Evolutionary conservation across 2,888 invertebrate species (phyloP), one percentile per base, ranked within the genome.

Genomic region (Achlya flavicornis): DNA sequence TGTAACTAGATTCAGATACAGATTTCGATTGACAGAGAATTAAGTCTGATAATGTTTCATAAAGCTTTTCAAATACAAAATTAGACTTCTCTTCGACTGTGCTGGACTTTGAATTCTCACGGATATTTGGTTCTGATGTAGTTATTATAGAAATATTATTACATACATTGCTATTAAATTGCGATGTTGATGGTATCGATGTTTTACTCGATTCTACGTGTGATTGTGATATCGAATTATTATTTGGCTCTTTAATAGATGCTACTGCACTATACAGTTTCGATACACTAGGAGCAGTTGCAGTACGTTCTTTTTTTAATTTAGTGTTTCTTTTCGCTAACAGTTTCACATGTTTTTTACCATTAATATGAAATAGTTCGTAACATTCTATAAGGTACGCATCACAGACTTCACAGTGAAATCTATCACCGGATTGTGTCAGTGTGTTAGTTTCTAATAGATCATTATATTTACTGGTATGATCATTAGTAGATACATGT

Each of bases 361-460:
- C 19, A 19, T 10, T 53, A 8, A 10, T 19, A 53, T 53, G 53
- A 53, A 3, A 53, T n/a, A 53, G 3, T 53, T 53, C 53, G n/a
- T 10, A 53, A 8, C 10, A 10, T 19, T 53, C 16, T 19, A 53
- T 19, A 3, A 53, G 3, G 53, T 19, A 53, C 3, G n/a, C 53
- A 10, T 53, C n/a, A 53, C 53, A 53, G 19, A 53, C 14, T 19
- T 53, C 11, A 10, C 53, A 53, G 19, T 19, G 19, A 3, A 53
- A 10, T 53, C 19, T 16, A 53, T 53, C 53, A 14, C 19, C 14
- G 1, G 0, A 19, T 19, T 10, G 1, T 8, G 2, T 19, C 10
- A 53, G 19, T 3, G 53, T 53, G 10, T 53, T 53, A 10, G 16
- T 68, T 11, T 69, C 68, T 67, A 65, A 57, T 32, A 65, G 53